Conservation (phyloP, 2,797 vertebrate species). For the Phrynocephalus guinanensis region DNA sequence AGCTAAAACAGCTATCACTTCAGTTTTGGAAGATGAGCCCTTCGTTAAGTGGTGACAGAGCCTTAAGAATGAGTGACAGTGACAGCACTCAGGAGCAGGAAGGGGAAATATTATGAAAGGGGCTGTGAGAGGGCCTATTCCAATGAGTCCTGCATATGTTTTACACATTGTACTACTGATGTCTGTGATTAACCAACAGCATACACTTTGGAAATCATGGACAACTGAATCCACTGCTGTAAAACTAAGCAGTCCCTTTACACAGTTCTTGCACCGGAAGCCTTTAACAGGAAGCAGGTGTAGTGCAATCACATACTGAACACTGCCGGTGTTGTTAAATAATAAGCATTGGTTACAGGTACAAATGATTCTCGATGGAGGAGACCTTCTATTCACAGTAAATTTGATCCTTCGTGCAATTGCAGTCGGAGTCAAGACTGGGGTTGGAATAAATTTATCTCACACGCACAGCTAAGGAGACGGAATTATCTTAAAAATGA, state of each 20-base stretch:
- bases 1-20: not conserved
- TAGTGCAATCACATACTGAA: not conserved
- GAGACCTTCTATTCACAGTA: slow-evolving; percentile 77
- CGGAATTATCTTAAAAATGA: slow-evolving; percentile 85
- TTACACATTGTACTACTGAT: no score
- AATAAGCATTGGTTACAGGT: slow-evolving; percentile 64
- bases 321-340: not conserved
- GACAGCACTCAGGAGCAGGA: not conserved
- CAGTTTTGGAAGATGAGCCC: not conserved
- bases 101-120: not conserved
- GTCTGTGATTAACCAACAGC: no score
- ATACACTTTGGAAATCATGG: not conserved
- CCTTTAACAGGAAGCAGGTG: not conserved
- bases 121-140: not conserved
- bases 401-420: slow-evolving; percentile 59
- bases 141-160: not conserved
- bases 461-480: slow-evolving; percentile 79
- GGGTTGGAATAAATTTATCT: slow-evolving; percentile 81
- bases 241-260: not conserved
- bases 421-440: slow-evolving; percentile 70
- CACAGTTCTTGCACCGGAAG: not conserved
- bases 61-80: not conserved
- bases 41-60: not conserved
- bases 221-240: not conserved
- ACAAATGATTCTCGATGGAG: slow-evolving; percentile 74